Evolutionary conservation across 1,140 invertebrate species (phyloP), one percentile per base, ranked within the genome.

Genomic region (Drosophila yakuba): DNA sequence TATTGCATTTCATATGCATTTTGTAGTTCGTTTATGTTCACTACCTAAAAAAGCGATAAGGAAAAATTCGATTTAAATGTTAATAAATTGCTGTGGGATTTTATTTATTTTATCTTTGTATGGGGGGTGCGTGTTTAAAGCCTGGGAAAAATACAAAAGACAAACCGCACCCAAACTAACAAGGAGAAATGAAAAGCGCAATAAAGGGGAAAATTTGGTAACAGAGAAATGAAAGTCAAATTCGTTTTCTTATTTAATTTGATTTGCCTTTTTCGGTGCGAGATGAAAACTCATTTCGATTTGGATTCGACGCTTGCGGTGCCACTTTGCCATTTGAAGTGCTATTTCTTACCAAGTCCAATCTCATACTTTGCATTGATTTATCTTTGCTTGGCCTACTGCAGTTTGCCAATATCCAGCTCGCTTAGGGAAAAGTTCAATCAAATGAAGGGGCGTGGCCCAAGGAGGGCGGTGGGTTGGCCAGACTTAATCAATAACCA

Each of bases 401-500:
- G 62, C 60, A 38, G 63, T 39, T 69, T 67, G 64, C 23, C 41
- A 38, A 61, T 56, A 57, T 56, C 39, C 17, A 41, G 28, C 47
- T 56, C 61, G 55, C 17, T 43, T 60, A 60, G 66, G 43, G 58
- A 71, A 88, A 82, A 88, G 83, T 86, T 88, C 83, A 86, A 68
- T 44, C 74, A 75, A 74, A 67, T 41, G 36, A 63, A 50, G 68
- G 69, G 83, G 82, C 82, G 83, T 82, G 78, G 59, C 62, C 41
- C 20, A 55, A 36, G 56, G 48, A 82, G 59, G 59, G 59, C 52
- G 52, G 32, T 57, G 59, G 51, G 35, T 72, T 80, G 82, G 84
- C 44, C 71, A 79, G 72, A 71, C 68, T 69, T 82, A 88, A 86
- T 86, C 83, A 79, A 89, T 86, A 88, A 83, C 69, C 73, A 77